Evolutionary conservation across 2,113 vertebrate species (phyloP), one percentile per base, ranked within the genome.

Genomic region (Epinephelus fuscoguttatus): DNA sequence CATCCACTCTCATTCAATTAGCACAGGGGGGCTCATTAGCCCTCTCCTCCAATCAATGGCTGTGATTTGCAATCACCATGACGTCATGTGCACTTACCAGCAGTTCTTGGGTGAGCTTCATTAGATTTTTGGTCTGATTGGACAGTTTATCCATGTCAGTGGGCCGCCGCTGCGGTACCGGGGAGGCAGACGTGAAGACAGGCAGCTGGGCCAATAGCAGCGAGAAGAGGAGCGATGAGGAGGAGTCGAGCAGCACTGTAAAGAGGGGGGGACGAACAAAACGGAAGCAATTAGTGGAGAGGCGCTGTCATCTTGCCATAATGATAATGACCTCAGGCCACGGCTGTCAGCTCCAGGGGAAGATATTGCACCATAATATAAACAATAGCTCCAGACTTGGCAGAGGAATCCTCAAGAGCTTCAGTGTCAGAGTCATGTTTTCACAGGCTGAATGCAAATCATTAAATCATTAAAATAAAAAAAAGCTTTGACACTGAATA

Each of bases 81-180:
- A 70, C 37, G 45, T 42, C 80, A 64, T n/a, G 6, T 45, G 27
- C 75, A 94, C 95, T 95, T 84, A 96, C 96, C 94, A 96, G 85
- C 82, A 96, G 91, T 86, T 96, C 94, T 57, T 95, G 93, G 30
- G 96, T 95, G 75, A 96, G 89, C 92, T 93, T 95, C 86, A 95
- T 94, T 63, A 96, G 93, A 84, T 95, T 93, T 55, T 88, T 95
- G 70, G 95, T 96, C 91, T 96, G 95, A 90, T 96, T 96, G 91
- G 94, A 95, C 87, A 96, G 89, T 85, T 91, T 95, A 83, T 96
- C 95, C 88, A 96, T 89, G 73, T 96, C 95, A 25, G 67, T 92
- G 62, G 85, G 57, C 63, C 92, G 85, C 84, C 94, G 87, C n/a
- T 84, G 87, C 8, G 92, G 92, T 21, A 92, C 85, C 13, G 95